These are phyloP conservation scores for Mesembrinibis cayennensis DNA, from an alignment of 2,113 vertebrate species.

Conservation along the genomic window DNA sequence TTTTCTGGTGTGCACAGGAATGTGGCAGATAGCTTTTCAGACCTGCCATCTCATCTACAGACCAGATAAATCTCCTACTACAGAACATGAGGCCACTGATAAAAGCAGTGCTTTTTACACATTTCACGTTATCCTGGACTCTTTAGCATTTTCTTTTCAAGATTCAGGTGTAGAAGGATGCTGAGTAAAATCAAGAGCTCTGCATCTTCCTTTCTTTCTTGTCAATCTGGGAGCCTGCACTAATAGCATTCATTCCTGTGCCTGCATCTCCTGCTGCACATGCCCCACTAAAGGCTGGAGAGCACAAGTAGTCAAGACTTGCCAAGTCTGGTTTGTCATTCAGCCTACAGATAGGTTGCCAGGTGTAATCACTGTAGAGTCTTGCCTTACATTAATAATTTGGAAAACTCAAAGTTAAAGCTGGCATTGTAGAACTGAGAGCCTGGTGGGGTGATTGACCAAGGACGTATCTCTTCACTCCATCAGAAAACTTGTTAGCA, in stretches of 20 bases:
- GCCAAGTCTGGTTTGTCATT: neutral
- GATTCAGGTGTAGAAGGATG: neutral
- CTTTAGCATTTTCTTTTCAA: neutral
- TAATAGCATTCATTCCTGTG: too few relatives aligned
- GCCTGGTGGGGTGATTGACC: neutral
- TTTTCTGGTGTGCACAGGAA: neutral
- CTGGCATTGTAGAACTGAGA: neutral
- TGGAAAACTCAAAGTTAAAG: neutral
- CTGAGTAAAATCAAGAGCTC: neutral
- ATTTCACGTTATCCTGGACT: fast-evolving
- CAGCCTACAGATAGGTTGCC: neutral
- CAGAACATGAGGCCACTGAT: fast-evolving
- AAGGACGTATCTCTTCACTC: neutral
- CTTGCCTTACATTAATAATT: neutral
- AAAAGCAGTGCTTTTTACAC: neutral
- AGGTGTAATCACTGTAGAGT: neutral
- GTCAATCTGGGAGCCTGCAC: neutral
- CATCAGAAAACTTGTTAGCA: neutral
- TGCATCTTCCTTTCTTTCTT: neutral
- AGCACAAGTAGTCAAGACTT: neutral
- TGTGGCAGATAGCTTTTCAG: neutral
- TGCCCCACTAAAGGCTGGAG: neutral
- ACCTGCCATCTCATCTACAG: neutral
- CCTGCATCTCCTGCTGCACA: neutral
- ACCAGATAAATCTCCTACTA: neutral